Base-by-base conservation (phyloP, 2,113 vertebrate species). In the Thryonomys swinderianus region DNA sequence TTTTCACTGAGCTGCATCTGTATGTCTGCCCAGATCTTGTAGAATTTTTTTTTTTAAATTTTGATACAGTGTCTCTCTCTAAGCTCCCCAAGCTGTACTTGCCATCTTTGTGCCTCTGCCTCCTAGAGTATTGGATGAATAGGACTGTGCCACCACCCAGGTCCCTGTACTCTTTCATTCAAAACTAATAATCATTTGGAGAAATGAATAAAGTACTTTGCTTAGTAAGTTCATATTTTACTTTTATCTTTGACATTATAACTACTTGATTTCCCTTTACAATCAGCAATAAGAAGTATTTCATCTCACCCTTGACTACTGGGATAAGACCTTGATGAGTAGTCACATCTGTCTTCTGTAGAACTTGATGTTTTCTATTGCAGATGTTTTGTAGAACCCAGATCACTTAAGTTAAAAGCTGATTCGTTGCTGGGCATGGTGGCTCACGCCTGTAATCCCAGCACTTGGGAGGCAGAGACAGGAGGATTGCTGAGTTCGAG, bases 131-230 rank as follows among this genome's bases (percentile, higher is more conserved):
- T 18, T 78, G 74, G 48, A 16, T 27, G 45, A n/a, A 45, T 5
- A 30, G 40, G 23, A 27, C 27, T 78, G 30, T 21, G 27, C 9
- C 74, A 34, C 74, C 4, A 53, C 30, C 25, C 79, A 25, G 83
- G 85, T 85, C 67, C 12, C 27, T 93, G 2, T 59, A 20, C 2
- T 57, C 16, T 85, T 93, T 73, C 16, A 90, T n/a, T 87, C 55
- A 92, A 73, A 95, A 82, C 88, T 83, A 71, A n/a, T 51, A 42
- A 81, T 80, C 88, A 61, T 85, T 92, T 96, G 37, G 18, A 90
- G 48, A 78, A 91, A 79, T 83, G 34, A 97, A 85, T 79, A 88
- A 69, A 78, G 18, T 55, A 88, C 67, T 82, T 94, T 92, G 40
- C 83, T 64, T 59, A 87, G 82, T 91, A 74, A 81, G 67, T 90